phyloP scores from a whole-genome alignment of 2,113 vertebrate species.

The Catharus fuscescens region DNA sequence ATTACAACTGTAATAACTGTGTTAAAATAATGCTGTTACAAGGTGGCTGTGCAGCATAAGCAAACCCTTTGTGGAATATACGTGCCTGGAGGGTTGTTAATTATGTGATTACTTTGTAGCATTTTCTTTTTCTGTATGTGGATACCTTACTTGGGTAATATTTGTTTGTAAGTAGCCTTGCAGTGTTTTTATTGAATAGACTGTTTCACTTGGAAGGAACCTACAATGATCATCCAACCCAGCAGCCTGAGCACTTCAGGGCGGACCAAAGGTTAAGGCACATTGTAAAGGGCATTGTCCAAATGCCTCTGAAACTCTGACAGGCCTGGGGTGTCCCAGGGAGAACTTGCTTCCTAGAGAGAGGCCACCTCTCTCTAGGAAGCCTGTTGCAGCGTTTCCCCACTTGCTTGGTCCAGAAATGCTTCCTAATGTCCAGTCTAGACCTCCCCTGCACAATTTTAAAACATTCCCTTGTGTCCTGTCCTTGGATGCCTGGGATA shows the following conservation, averaged over 20 bases:
- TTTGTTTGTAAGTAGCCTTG: not conserved
- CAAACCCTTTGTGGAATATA: not conserved
- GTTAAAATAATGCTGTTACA: not conserved
- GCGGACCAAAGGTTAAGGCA: not conserved
- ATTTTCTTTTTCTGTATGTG: not conserved
- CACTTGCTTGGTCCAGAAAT: not conserved
- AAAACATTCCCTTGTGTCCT: not conserved
- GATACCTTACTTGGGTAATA: not conserved
- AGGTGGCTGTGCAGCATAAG: not conserved
- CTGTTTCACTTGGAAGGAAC: not conserved
- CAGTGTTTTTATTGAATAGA: not conserved
- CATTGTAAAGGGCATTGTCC: not conserved
- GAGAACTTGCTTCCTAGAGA: too few relatives aligned
- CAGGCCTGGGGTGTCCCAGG: not conserved
- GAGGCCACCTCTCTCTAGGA: not conserved
- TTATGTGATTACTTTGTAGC: not conserved
- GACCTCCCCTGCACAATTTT: not conserved
- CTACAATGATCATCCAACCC: fast-evolving
- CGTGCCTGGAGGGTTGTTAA: not conserved
- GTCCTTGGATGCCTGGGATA: not conserved
- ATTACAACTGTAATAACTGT: not conserved
- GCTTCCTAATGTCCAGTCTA: not conserved
- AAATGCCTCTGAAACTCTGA: not conserved
- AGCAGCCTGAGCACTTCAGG: not conserved
- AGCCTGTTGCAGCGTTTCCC: not conserved